These are phyloP conservation scores for Drosophila flavopinicola DNA, from an alignment of 2,888 invertebrate species.

Conservation along the genomic window DNA sequence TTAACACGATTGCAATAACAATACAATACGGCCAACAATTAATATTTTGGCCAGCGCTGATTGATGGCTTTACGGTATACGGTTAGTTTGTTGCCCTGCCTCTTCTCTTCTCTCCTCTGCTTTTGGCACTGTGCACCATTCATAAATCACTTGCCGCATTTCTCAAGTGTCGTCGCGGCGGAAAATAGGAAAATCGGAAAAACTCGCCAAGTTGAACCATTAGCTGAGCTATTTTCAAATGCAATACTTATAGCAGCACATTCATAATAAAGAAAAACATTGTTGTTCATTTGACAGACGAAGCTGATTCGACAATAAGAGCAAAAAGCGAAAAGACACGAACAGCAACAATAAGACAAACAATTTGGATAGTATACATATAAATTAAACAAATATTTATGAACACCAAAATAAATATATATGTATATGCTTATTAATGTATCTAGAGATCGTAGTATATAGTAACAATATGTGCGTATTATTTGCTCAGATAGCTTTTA, in stretches of 20 bases:
- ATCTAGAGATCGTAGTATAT: background rate
- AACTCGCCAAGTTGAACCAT: slow-evolving; percentile 35
- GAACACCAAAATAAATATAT: background rate
- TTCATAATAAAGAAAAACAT: slow-evolving; percentile 35
- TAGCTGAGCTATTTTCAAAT: slow-evolving; percentile 53
- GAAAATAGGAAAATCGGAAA: slow-evolving; percentile 29
- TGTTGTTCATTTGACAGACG: slow-evolving; percentile 68
- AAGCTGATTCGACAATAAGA: slow-evolving; percentile 23
- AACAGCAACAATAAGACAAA: slow-evolving; percentile 18
- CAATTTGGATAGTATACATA: slow-evolving; percentile 21
- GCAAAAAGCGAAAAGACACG: slow-evolving; percentile 16
- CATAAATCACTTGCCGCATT: slow-evolving; percentile 63
- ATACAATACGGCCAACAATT: slow-evolving; percentile 49
- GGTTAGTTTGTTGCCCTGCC: slow-evolving; percentile 46
- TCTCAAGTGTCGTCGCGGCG: slow-evolving; percentile 27
- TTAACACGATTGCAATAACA: slow-evolving; percentile 29
- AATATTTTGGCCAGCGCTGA: slow-evolving; percentile 45
- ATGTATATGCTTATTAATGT: slow-evolving; percentile 21
- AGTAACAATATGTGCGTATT: slow-evolving; percentile 4
- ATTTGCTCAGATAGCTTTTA: background rate
- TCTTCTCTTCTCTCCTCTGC: no score
- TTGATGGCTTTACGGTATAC: slow-evolving; percentile 53
- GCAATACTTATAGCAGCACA: slow-evolving; percentile 26
- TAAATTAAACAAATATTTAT: slow-evolving; percentile 18
- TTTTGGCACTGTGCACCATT: slow-evolving; percentile 33